Base-by-base conservation (phyloP, 2,113 vertebrate genomes). In the Pipra filicauda region DNA sequence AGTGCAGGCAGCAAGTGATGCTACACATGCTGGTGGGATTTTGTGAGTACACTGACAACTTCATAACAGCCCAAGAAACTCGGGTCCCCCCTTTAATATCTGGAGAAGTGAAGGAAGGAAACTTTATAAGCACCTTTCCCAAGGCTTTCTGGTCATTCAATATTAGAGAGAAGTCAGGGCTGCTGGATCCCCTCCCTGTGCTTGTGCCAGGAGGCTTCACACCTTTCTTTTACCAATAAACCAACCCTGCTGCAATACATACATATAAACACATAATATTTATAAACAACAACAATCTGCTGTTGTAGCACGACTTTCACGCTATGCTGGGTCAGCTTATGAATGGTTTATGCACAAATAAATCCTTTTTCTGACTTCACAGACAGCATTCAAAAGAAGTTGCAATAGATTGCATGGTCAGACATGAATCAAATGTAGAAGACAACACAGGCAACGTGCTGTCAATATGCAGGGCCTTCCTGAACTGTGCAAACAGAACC, bases 371-470 rank as follows among this genome's bases (percentile, higher is more conserved):
- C 52, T 58, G 55, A 57, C 18, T 61, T 88, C 35, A 26, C 31
- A 77, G 82, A 22, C 43, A 69, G 22, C 37, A 31, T 49, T 48
- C 72, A 58, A 23, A 80, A 59, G 37, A 76, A 76, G 33, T 1
- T 57, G 37, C 33, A 48, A 64, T 2, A 59, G 44, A 28, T 22
- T 33, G 44, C 16, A 11, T 1, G 12, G 43, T 51, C 44, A 65
- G 82, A 73, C 75, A 59, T 0, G 2, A 52, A 59, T 31, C 2
- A 3, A 1, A 0, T 0, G 10, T 0, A 72, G 26, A 33, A 65
- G 66, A 8, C 10, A 44, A 71, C 0, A 3, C 66, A 73, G 71
- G 52, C 41, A 54, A 55, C 0, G 1, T 9, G 61, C 44, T 61
- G 57, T 15, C 74, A 46, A 26, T 3, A 11, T 2, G 3, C 71